Base-by-base conservation (phyloP, 2,113 vertebrate species). In the Craseonycteris thonglongyai region DNA sequence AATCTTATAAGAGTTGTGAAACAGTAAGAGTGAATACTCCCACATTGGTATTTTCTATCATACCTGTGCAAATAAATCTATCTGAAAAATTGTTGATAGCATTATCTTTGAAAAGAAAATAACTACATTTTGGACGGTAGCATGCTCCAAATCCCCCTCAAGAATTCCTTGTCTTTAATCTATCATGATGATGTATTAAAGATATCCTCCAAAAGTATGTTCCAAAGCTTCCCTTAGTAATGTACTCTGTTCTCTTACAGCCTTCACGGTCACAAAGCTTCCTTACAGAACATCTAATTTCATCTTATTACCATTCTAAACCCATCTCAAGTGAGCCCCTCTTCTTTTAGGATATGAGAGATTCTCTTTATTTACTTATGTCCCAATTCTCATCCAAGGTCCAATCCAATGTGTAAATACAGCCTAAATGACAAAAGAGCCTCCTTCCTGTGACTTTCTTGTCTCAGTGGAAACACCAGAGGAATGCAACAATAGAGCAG, bases 41-140 rank as follows among this genome's bases (percentile, higher is more conserved):
- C 28, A 54, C 18, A 59, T 3, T 61, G 33, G 1, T 83, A 65
- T 58, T 81, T 93, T 66, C 40, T 81, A 26, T 59, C 49, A 82
- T 19, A 90, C 7, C 13, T 42, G 1, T 71, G 49, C 8, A 51
- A 90, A 90, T 15, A 96, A 78, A 80, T 85, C 51, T 85, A 49
- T 40, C n/a, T 88, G 59, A 84, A 85, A 81, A 90, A 38, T 30
- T 88, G 22, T 40, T 47, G n/a, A 66, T 18, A 51, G 9, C 6
- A 63, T 65, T 94, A 66, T 79, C 22, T 90, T 89, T 80, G 69
- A 66, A 92, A 92, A 75, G 51, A 93, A 96, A 93, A 85, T 58
- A 86, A 65, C 33, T 75, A 28, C 38, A 96, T 49, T 85, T 79
- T 90, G 42, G n/a, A 84, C 10, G 79, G 6, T 19, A 91, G 22